Evolutionary conservation across 2,888 invertebrate genomes (phyloP), one percentile per base, ranked within the genome.

Genomic region (Dorcus hopei): DNA sequence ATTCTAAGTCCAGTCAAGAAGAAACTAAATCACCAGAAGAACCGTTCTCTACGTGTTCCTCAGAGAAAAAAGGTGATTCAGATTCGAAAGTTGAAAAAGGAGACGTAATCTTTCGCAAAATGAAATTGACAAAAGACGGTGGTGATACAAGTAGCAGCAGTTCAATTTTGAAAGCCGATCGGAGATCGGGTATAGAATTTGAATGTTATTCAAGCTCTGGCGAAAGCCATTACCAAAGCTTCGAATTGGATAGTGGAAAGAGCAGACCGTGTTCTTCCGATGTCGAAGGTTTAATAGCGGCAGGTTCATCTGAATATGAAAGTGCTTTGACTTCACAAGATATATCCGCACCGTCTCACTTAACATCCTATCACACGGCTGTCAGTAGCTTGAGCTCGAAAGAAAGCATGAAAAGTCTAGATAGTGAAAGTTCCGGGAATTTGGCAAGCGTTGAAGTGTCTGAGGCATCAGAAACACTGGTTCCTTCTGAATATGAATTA

Each of bases 401-500:
- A 68, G 93, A 93, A 73, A 94, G 94, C 62, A 91, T 93, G 88
- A 92, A 89, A 73, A 94, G 94, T 59, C 80, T 95, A 45, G 93
- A 93, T 72, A 95, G 94, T 2, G 90, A 94, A 77, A 92, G 91
- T 64, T 94, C 94, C 0, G 93, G 93, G 14, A 90, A 94, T 76
- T 82, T 95, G 57, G 93, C 90, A 1, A 94, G 94, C 72, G 86
- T 94, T 63, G 95, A 95, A 79, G 87, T 93, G 40, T 95, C 95
- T 38, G 96, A 97, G 77, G 83, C 90, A 26, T 95, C 95, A 1
- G 96, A 96, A 80, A 97, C 97, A 1, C 79, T 97, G 7, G 90
- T 97, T 8, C 93, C 95, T 9, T 95, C 97, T 2, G 89, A 91
- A 7, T 88, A 90, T 72, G 94, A 94, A 75, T 78, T 89, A 50